A percentile compares a stretch with the other conserved stretches of the same genome.
These are phyloP conservation scores for Syrrhaptes paradoxus DNA, from an alignment of 2,113 vertebrate genomes.

Conservation along the genomic window DNA sequence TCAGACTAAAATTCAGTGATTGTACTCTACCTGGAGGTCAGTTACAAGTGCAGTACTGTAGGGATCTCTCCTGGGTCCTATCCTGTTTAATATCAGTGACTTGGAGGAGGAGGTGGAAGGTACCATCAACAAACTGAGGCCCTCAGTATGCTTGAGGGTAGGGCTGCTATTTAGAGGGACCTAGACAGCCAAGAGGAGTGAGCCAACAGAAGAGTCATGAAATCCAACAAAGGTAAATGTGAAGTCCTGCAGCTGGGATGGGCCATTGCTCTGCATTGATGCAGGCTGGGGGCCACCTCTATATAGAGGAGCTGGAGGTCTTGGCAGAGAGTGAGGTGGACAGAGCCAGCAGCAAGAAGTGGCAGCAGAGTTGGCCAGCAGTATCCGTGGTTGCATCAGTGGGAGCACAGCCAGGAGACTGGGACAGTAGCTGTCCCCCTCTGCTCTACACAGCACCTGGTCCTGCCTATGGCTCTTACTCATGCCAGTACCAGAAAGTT, in stretches of 20 bases:
- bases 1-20: not conserved
- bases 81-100: not conserved
- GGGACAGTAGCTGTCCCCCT: not conserved
- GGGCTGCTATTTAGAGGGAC: not conserved
- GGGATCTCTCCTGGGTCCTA: not conserved
- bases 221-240: not conserved
- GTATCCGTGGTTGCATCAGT: not conserved
- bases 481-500: not conserved
- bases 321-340: not conserved
- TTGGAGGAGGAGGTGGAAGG: not conserved
- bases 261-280: not conserved
- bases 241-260: not conserved
- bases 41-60: not conserved
- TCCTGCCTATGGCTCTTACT: not conserved
- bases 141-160: not conserved
- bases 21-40: not conserved
- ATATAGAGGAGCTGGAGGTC: not conserved
- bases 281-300: not conserved
- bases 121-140: not conserved
- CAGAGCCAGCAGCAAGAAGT: fast-evolving
- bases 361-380: not conserved
- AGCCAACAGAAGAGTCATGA: not conserved
- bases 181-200: not conserved
- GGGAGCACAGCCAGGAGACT: not conserved
- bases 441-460: not conserved